These are phyloP conservation scores for Upupa epops DNA, from an alignment of 2,113 vertebrate genomes.

Conservation along the genomic window DNA sequence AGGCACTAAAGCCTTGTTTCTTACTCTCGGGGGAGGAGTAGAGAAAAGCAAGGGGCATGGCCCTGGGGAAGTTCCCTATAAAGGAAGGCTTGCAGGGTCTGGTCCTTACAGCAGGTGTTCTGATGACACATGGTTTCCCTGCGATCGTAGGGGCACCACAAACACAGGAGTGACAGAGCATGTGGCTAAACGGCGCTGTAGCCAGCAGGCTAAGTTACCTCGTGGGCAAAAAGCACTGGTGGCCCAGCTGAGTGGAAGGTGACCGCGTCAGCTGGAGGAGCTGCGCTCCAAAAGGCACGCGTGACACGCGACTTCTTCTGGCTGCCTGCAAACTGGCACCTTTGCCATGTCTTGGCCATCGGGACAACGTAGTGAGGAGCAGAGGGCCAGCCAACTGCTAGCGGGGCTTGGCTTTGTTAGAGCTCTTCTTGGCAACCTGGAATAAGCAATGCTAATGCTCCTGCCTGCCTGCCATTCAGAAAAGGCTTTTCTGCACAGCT, in stretches of 20 bases:
- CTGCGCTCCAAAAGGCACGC: not conserved
- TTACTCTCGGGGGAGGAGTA: not conserved
- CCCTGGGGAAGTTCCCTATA: not conserved
- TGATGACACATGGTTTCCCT: not conserved
- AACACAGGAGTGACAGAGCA: constrained; percentile 18
- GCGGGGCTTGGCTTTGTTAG: not conserved
- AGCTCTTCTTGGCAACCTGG: too few species aligned
- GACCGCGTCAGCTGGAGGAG: constrained; percentile 30
- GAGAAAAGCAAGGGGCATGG: not conserved
- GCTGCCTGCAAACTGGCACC: not conserved
- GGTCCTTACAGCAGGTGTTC: not conserved
- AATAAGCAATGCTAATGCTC: too few species aligned
- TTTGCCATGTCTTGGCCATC: not conserved
- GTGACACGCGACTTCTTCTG: not conserved
- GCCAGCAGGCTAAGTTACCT: not conserved
- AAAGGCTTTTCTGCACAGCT: not conserved
- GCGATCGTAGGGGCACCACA: not conserved
- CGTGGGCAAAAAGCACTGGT: not conserved
- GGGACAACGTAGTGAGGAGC: not conserved
- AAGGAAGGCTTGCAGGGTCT: not conserved
- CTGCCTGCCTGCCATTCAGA: not conserved
- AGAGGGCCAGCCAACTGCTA: not conserved
- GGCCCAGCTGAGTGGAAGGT: not conserved
- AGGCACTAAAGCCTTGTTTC: not conserved
- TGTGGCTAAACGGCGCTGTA: not conserved